Conservation (phyloP, 2,113 vertebrate species). For the Calypte anna region DNA sequence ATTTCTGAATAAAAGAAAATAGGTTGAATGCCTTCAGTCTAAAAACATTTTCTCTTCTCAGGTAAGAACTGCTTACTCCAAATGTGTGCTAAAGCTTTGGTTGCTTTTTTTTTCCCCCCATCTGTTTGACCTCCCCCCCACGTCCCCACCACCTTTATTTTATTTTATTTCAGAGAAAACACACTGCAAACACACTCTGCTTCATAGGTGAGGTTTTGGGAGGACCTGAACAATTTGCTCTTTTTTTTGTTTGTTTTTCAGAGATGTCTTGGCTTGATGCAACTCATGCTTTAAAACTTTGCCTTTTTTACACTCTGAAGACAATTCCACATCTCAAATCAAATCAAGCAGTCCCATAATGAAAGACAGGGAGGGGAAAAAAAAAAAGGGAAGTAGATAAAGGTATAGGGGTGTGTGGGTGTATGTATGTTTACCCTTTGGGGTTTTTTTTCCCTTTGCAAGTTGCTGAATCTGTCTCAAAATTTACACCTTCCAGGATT, state of each 20-base stretch:
- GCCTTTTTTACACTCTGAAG: not conserved
- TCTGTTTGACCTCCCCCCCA: not conserved
- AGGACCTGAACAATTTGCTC: not conserved
- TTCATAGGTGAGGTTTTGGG: not conserved
- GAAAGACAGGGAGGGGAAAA: not conserved
- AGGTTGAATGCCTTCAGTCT: constrained; percentile 6
- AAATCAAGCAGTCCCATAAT: not conserved
- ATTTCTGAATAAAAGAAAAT: constrained; percentile 47
- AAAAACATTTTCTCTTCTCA: constrained; percentile 17
- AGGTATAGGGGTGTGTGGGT: not conserved
- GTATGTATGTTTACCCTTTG: no score
- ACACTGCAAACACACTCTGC: not conserved
- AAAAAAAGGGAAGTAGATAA: not conserved
- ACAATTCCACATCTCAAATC: not conserved
- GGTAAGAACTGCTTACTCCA: constrained; percentile 9
- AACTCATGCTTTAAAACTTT: not conserved
- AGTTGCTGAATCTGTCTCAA: not conserved
- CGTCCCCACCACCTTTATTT: no score
- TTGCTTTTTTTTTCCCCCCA: not conserved
- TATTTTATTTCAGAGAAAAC: not conserved
- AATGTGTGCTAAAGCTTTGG: not conserved
- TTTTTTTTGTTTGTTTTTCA: not conserved
- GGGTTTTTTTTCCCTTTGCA: not conserved
- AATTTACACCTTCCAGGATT: not conserved
- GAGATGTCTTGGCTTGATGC: not conserved